Evolutionary conservation across 2,113 vertebrate species (phyloP), one percentile per base, ranked within the genome.

Genomic region (Malaclemys terrapin): DNA sequence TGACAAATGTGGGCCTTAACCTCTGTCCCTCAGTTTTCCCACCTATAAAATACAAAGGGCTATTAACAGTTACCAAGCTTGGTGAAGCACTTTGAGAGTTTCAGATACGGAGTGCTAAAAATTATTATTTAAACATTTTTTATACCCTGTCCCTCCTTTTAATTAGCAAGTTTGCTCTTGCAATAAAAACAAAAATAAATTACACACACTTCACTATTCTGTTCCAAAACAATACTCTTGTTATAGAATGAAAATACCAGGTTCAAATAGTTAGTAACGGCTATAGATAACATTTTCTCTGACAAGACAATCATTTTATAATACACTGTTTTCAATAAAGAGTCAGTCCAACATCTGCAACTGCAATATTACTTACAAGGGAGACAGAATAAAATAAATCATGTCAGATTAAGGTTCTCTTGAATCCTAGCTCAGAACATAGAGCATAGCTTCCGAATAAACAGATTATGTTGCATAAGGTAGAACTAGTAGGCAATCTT

Each of bases 241-340:
- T 87, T 89, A 80, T 79, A 59, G 87, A 59, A 89, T 52, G 65
- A 93, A 93, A 94, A 45, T 22, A 35, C 53, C 45, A 92, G 80
- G 89, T 85, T 96, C 81, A 94, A 90, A 82, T 42, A 95, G 24
- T 65, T 96, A 92, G 87, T 89, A 94, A 91, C 88, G 65, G 89
- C 2, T 79, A 89, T 42, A 86, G 50, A 94, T 88, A 84, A 88
- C 91, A 45, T 42, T 97, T 97, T 95, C 90, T 95, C 86, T 53
- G 85, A 89, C 14, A 79, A 85, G 92, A 82, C 82, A 88, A 96
- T 35, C 88, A 88, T 91, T 96, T 97, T 53, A 47, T 96, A 96
- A 98, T 94, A 87, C 88, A 97, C 92, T 91, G 89, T 87, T 98
- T 5, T 24, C 93, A 97, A 96, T 97, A 98, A 97, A 91, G 87